Conservation (phyloP, 2,113 vertebrate genomes). For the Phalacrocorax brasilianus region DNA sequence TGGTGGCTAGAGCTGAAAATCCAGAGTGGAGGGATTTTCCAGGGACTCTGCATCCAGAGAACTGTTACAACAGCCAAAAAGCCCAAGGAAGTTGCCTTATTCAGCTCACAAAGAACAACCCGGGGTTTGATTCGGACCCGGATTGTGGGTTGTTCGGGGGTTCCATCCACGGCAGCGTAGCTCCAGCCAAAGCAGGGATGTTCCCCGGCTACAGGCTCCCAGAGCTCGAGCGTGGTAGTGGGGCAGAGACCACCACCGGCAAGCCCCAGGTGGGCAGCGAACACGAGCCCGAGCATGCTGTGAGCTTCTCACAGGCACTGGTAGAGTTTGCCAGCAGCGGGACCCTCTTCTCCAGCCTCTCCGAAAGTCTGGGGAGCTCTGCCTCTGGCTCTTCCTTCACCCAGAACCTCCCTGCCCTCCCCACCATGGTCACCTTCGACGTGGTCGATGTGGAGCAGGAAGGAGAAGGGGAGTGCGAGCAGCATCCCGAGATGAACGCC, state of each 20-base stretch:
- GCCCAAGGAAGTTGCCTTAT: constrained; percentile 67
- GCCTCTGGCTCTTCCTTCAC: constrained; percentile 84
- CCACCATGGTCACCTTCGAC: constrained; percentile 95
- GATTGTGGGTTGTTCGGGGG: constrained; percentile 59
- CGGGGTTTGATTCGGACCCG: constrained; percentile 44
- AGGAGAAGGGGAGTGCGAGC: constrained; percentile 92
- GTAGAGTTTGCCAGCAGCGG: constrained; percentile 90
- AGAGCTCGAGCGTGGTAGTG: rapidly evolving
- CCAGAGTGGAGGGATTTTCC: constrained; percentile 73
- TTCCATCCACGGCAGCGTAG: neutral
- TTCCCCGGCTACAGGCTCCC: constrained; percentile 48
- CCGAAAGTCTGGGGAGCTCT: constrained; percentile 77
- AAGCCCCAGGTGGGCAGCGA: neutral
- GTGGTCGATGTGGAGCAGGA: constrained; percentile 94
- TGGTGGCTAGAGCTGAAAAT: constrained; percentile 47
- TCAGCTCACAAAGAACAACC: constrained; percentile 50
- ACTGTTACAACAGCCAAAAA: constrained; percentile 60
- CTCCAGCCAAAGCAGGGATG: neutral
- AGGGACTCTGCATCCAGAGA: constrained; percentile 43
- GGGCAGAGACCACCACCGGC: neutral
- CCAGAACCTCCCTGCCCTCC: constrained; percentile 88
- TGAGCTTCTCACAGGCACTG: constrained; percentile 92
- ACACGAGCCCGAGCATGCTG: constrained; percentile 80
- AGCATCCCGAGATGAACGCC: constrained; percentile 84
- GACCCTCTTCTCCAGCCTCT: constrained; percentile 84